Conservation (phyloP, 2,888 invertebrate species). For the Cyclophora punctaria region DNA sequence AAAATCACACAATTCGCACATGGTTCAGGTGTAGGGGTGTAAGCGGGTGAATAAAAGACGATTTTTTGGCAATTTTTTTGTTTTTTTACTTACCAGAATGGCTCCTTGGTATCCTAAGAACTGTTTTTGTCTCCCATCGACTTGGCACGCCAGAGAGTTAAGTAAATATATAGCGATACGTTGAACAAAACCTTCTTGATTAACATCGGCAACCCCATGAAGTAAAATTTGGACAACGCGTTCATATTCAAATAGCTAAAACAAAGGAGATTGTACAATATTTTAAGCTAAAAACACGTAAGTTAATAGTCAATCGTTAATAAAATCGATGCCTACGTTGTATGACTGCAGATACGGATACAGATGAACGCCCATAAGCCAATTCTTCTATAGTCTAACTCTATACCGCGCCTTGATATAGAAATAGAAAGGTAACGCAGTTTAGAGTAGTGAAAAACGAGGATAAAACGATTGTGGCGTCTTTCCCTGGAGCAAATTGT, state of each 20-base stretch:
- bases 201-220: constrained; percentile 86
- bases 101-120: constrained; percentile 93
- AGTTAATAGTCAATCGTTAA: too few relatives aligned
- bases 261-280: constrained; percentile 6
- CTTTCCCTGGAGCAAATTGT: too few relatives aligned
- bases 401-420: too few relatives aligned
- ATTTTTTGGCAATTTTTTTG: background rate
- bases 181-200: constrained; percentile 93
- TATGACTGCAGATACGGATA: too few relatives aligned
- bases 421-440: too few relatives aligned
- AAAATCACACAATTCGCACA: constrained; percentile 1
- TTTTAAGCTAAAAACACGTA: too few relatives aligned
- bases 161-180: constrained; percentile 95
- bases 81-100: constrained; percentile 77
- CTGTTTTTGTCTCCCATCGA: constrained; percentile 93
- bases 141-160: constrained; percentile 97
- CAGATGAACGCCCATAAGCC: too few relatives aligned
- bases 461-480: too few relatives aligned
- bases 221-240: constrained; percentile 88
- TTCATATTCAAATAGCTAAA: constrained; percentile 91
- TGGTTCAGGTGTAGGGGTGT: background rate
- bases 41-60: too few relatives aligned
- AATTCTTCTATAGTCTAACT: too few relatives aligned
- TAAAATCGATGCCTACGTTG: too few relatives aligned
- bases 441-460: too few relatives aligned